These are phyloP conservation scores for Phalacrocorax brasilianus DNA, from an alignment of 2,113 vertebrate species.

Conservation along the genomic window DNA sequence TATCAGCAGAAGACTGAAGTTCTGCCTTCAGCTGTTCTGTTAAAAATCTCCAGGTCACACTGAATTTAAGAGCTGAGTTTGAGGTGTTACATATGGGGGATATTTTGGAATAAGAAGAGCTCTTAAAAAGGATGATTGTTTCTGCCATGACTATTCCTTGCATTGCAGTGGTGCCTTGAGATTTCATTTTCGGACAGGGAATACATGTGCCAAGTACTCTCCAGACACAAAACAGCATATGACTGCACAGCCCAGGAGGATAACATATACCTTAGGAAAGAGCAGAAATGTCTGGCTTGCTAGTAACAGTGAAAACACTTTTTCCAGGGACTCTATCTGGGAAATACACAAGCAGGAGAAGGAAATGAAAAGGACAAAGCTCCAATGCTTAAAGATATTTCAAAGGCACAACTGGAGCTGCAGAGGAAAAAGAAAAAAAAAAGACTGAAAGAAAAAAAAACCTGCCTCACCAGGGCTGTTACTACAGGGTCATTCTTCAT, in stretches of 20 bases:
- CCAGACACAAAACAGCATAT: neutral
- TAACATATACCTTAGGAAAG: neutral
- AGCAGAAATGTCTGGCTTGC: slow-evolving; percentile 9
- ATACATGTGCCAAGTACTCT: neutral
- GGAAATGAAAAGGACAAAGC: slow-evolving; percentile 13
- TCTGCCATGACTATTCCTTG: neutral
- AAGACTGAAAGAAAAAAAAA: neutral
- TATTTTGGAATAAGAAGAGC: neutral
- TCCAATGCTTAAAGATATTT: slow-evolving; percentile 29
- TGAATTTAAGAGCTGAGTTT: neutral
- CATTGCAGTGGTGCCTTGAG: neutral
- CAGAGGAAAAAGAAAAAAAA: neutral
- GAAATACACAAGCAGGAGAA: neutral
- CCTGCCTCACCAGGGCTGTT: neutral
- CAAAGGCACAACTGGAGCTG: neutral
- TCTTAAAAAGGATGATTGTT: neutral
- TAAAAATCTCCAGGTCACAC: neutral
- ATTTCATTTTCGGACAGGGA: neutral
- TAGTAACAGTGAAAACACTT: slow-evolving; percentile 35
- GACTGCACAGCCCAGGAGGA: neutral
- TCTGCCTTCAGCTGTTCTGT: neutral
- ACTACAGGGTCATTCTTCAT: slow-evolving; percentile 59
- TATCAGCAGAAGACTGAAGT: neutral
- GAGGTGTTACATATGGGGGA: rapidly evolving
- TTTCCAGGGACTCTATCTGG: neutral